These are phyloP conservation scores for Noctilio leporinus DNA, from an alignment of 2,113 vertebrate genomes.

Conservation along the genomic window DNA sequence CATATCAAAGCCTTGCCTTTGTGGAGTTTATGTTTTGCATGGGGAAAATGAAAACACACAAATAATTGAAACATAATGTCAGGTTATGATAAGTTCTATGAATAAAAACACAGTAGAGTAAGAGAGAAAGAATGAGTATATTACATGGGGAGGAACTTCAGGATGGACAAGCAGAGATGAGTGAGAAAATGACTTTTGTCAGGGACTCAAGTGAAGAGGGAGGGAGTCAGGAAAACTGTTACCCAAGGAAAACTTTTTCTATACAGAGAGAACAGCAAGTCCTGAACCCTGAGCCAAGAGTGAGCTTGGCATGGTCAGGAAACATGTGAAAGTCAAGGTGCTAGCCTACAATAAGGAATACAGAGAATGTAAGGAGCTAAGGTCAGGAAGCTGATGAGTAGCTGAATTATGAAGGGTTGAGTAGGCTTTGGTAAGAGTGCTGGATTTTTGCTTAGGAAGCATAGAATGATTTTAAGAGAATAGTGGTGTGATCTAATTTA, in stretches of 20 bases:
- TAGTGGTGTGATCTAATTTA: not conserved
- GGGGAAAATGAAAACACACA: not conserved
- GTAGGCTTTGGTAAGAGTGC: not conserved
- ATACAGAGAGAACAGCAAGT: not conserved
- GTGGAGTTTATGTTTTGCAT: not conserved
- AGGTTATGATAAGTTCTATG: not conserved
- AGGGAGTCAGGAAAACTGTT: not conserved
- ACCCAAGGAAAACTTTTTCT: not conserved
- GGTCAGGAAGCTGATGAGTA: not conserved
- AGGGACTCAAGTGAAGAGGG: not conserved
- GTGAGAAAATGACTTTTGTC: not conserved
- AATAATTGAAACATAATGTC: not conserved
- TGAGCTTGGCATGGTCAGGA: not conserved
- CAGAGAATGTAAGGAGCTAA: not conserved
- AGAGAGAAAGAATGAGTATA: not conserved
- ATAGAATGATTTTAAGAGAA: not conserved
- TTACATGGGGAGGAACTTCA: not conserved
- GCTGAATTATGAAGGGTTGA: not conserved
- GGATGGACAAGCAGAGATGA: not conserved
- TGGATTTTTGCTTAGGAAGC: not conserved
- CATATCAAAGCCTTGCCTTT: not conserved
- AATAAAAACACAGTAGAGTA: not conserved
- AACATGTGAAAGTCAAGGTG: not conserved
- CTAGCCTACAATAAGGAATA: not conserved
- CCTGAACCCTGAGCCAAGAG: not conserved